Evolutionary conservation across 1,140 invertebrate species (phyloP).

Genomic region (Coboldia fuscipes): DNA sequence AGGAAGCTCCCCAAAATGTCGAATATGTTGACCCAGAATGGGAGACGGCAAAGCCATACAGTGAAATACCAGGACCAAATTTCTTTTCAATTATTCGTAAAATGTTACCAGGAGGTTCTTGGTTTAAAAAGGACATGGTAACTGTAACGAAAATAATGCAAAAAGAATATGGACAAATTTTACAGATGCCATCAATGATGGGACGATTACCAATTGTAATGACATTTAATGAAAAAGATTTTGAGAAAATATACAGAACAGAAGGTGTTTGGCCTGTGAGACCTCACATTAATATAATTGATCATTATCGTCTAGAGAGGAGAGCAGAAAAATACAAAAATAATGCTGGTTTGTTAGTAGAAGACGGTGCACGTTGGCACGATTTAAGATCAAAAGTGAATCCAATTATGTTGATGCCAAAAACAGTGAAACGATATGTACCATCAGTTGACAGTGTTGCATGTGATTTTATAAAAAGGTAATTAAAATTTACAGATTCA

Average conservation of each 20-base stretch:
- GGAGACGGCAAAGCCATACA: conserved; percentile 12
- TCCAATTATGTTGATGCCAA: conserved; percentile 15
- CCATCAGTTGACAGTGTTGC: conserved; percentile 11
- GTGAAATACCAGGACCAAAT: conserved; percentile 10
- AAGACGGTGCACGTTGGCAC: conserved; percentile 14
- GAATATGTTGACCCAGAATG: too few species aligned
- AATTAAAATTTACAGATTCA: too few species aligned
- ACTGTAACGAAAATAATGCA: conserved; percentile 8
- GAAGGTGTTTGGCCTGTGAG: conserved; percentile 12
- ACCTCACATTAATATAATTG: conserved; percentile 10
- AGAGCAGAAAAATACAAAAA: conserved; percentile 11
- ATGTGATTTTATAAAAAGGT: too few species aligned
- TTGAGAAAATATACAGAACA: conserved; percentile 11
- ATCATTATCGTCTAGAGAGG: conserved; percentile 12
- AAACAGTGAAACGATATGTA: conserved; percentile 14
- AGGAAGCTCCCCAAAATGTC: too few species aligned
- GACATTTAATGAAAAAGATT: conserved; percentile 14
- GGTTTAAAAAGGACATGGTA: conserved; percentile 5
- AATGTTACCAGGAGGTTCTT: conserved; percentile 16
- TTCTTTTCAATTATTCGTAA: conserved; percentile 9
- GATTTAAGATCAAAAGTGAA: conserved; percentile 14
- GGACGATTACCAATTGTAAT: conserved; percentile 11
- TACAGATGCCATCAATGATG: conserved; percentile 10
- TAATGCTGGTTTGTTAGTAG: conserved; percentile 9
- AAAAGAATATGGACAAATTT: conserved; percentile 11